phyloP scores from a whole-genome alignment of 2,113 vertebrate genomes.

The Scalopus aquaticus region DNA sequence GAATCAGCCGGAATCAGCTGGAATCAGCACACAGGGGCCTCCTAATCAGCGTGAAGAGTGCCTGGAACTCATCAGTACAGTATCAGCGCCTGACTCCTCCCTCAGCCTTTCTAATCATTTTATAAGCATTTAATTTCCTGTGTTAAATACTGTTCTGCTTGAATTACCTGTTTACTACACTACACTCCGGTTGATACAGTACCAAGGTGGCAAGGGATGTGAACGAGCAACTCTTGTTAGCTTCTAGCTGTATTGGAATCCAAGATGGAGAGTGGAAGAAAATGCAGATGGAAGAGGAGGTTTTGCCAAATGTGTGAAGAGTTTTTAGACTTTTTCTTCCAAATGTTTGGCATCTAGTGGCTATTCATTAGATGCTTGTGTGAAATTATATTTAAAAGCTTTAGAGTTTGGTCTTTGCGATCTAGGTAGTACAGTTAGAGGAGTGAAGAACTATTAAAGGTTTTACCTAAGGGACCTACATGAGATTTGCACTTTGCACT shows the following conservation, averaged over 20 bases:
- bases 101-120: neutral
- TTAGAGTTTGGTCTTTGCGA: neutral
- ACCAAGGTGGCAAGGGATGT: neutral
- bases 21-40: neutral
- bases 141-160: conserved; percentile 3
- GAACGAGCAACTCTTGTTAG: neutral
- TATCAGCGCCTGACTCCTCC: neutral
- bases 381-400: conserved; percentile 13
- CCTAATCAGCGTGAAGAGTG: neutral
- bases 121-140: conserved; percentile 35
- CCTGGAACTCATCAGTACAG: neutral
- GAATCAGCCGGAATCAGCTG: no score
- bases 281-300: neutral
- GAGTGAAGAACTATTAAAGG: neutral
- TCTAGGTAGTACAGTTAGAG: neutral
- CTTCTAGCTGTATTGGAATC: neutral
- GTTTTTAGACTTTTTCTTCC: neutral
- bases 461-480: neutral
- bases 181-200: neutral
- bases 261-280: neutral
- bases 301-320: neutral
- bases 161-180: neutral
- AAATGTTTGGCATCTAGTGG: neutral
- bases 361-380: neutral
- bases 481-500: neutral